Conservation (phyloP, 2,113 vertebrate species). For the Leucopsar rothschildi region DNA sequence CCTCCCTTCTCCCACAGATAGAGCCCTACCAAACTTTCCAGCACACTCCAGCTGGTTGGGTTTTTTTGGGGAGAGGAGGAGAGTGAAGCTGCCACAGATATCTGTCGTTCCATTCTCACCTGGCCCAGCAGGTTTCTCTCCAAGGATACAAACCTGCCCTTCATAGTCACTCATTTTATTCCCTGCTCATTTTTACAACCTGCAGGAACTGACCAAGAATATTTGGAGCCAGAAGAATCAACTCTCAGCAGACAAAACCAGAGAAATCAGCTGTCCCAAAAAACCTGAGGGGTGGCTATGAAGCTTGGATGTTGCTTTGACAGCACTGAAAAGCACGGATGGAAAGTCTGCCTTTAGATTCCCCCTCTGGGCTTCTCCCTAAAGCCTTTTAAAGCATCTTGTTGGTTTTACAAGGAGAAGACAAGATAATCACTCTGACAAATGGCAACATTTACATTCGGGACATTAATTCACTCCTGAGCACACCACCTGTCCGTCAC, state of each 20-base stretch:
- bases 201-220: not conserved
- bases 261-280: not conserved
- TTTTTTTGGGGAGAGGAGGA: accelerated
- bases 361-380: not conserved
- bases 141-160: not conserved
- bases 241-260: not conserved
- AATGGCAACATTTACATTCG: not conserved
- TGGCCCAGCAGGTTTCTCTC: not conserved
- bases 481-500: not conserved
- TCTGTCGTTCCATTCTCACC: not conserved
- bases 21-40: not conserved
- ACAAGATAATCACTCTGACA: not conserved
- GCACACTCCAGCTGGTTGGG: not conserved
- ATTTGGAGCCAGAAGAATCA: not conserved
- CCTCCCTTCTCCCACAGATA: not conserved
- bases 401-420: not conserved
- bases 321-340: not conserved
- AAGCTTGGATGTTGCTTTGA: not conserved
- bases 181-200: not conserved
- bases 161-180: not conserved
- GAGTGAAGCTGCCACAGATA: not conserved
- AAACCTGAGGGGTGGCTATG: not conserved
- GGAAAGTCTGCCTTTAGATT: not conserved
- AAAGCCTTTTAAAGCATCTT: not conserved
- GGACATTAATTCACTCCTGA: not conserved